A percentile compares a stretch with the other conserved stretches of the same genome.
Evolutionary conservation across 2,888 invertebrate genomes (phyloP).

Genomic region (Melanostoma scalare): DNA sequence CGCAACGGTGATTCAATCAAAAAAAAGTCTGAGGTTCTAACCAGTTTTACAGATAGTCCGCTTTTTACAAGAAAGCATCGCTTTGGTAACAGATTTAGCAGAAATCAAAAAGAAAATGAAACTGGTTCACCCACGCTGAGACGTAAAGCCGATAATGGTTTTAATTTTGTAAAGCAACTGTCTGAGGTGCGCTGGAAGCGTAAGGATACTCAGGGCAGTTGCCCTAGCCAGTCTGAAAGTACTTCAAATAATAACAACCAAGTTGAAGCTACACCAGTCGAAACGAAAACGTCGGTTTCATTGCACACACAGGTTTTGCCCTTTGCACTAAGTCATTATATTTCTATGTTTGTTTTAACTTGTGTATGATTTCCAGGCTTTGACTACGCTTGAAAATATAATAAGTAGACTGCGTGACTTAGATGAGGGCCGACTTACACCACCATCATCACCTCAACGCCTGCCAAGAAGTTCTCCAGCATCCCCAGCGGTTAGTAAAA

Average conservation of each 20-base stretch:
- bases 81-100: conserved; percentile 78
- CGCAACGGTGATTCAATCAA: conserved; percentile 58
- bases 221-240: conserved; percentile 49
- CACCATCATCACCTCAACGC: conserved; percentile 83
- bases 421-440: conserved; percentile 83
- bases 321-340: conserved; percentile 13
- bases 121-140: conserved; percentile 79
- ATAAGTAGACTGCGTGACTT: conserved; percentile 83
- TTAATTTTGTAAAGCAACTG: conserved; percentile 81
- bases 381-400: conserved; percentile 84
- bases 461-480: conserved; percentile 90
- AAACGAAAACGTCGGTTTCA: conserved; percentile 81
- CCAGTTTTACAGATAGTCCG: conserved; percentile 82
- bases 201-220: conserved; percentile 77
- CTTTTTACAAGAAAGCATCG: conserved; percentile 82
- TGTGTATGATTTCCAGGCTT: conserved; percentile 79
- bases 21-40: conserved; percentile 81
- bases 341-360: neutral
- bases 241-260: conserved; percentile 55
- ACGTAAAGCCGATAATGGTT: conserved; percentile 80
- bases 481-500: conserved; percentile 88
- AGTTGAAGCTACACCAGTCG: conserved; percentile 81
- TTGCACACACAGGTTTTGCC: conserved; percentile 81
- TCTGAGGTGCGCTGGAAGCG: conserved; percentile 81
- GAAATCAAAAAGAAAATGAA: conserved; percentile 78